Evolutionary conservation across 1,140 invertebrate species (phyloP).

Genomic region (Phortica variegata): DNA sequence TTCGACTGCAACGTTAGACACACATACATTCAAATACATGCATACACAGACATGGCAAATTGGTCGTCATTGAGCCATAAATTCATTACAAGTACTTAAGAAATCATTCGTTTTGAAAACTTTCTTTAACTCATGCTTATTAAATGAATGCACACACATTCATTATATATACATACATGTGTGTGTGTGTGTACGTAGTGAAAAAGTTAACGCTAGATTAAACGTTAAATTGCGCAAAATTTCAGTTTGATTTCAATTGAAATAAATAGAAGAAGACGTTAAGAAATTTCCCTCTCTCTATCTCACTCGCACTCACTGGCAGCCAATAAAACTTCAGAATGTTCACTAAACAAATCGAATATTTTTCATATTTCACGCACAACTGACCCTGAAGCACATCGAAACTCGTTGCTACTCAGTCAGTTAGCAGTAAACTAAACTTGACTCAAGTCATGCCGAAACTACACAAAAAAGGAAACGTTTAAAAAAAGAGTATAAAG

Average conservation of each 20-base stretch:
- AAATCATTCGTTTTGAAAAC: not conserved
- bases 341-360: conserved; percentile 51
- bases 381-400: conserved; percentile 31
- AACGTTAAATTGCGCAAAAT: conserved; percentile 45
- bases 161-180: too few species aligned
- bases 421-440: conserved; percentile 1
- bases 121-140: too few species aligned
- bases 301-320: conserved; percentile 23
- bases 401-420: conserved; percentile 23
- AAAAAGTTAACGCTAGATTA: conserved; percentile 53
- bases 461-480: conserved; percentile 6
- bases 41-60: too few species aligned
- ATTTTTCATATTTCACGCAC: conserved; percentile 48
- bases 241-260: not conserved
- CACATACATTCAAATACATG: too few species aligned
- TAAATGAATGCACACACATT: too few species aligned
- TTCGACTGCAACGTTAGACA: too few species aligned
- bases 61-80: conserved; percentile 49
- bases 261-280: not conserved
- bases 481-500: not conserved
- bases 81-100: conserved; percentile 33
- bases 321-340: conserved; percentile 18
- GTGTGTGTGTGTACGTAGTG: too few species aligned
- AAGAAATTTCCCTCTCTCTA: too few species aligned
- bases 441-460: conserved; percentile 3